Conservation (phyloP, 1,140 invertebrate genomes). For the Macrosteles quadrilineatus region DNA sequence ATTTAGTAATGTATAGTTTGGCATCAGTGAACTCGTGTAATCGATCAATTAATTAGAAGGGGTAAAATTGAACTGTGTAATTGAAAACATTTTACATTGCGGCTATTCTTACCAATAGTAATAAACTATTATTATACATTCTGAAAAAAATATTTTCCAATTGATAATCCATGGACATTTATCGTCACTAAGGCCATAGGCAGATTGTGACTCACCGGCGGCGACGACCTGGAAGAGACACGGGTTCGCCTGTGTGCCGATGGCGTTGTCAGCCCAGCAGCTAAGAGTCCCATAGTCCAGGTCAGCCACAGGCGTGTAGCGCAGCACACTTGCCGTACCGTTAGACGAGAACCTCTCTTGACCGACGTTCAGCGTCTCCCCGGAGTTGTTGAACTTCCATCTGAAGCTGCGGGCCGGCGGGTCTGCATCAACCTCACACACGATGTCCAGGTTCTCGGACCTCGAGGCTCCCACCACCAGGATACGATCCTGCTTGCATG, state of each 20-base stretch:
- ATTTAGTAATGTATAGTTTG: too few species aligned
- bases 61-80: too few species aligned
- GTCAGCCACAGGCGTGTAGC: conserved; percentile 55
- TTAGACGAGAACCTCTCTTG: conserved; percentile 63
- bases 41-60: too few species aligned
- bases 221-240: conserved; percentile 79
- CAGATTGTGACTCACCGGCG: conserved; percentile 63
- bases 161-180: too few species aligned
- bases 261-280: conserved; percentile 76
- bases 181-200: too few species aligned
- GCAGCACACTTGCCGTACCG: conserved; percentile 55
- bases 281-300: conserved; percentile 73
- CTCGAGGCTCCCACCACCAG: conserved; percentile 80
- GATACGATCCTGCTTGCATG: conserved; percentile 72
- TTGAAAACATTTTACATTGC: too few species aligned
- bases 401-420: conserved; percentile 80
- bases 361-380: conserved; percentile 76
- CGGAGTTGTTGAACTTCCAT: conserved; percentile 91
- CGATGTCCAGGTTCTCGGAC: conserved; percentile 78
- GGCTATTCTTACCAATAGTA: too few species aligned
- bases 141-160: too few species aligned
- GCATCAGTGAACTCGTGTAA: too few species aligned
- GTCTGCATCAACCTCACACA: conserved; percentile 84
- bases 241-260: conserved; percentile 71
- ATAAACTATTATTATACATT: too few species aligned